phyloP scores from a whole-genome alignment of 2,113 vertebrate species.

The Cyprinodon variegatus region DNA sequence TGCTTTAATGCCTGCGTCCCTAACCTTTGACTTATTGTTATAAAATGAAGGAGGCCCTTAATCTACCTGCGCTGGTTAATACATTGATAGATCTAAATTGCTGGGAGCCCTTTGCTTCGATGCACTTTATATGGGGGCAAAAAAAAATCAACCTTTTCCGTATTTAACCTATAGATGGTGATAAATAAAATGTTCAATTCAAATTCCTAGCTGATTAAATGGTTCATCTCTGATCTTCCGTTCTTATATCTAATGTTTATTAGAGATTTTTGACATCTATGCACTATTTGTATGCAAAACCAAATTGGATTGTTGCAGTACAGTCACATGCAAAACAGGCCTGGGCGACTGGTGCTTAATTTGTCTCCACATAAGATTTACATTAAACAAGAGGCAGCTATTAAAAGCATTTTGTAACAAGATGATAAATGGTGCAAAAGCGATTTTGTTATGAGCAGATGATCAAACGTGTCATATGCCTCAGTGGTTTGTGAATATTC shows the following conservation, averaged over 20 bases:
- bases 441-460: conserved; percentile 71
- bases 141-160: not conserved
- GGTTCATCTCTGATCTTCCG: too few species aligned
- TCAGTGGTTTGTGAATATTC: conserved; percentile 75
- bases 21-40: too few species aligned
- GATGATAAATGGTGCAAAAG: conserved; percentile 70
- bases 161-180: not conserved
- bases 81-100: too few species aligned
- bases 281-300: not conserved
- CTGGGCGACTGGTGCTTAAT: conserved; percentile 51
- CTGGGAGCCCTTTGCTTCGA: not conserved
- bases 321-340: conserved; percentile 3
- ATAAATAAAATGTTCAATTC: not conserved
- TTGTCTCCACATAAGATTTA: conserved; percentile 58
- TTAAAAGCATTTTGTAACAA: conserved; percentile 69
- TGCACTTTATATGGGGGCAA: not conserved
- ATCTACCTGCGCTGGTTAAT: not conserved
- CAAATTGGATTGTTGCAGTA: conserved; percentile 1
- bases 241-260: not conserved
- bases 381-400: conserved; percentile 60
- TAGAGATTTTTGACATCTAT: not conserved
- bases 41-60: not conserved
- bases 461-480: conserved; percentile 75
- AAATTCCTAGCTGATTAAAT: not conserved
- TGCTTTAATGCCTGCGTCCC: not conserved